Percentiles rank a stretch among this genome's conserved stretches.
Conservation (phyloP, 2,113 vertebrate species). For the Elaphurus davidianus region DNA sequence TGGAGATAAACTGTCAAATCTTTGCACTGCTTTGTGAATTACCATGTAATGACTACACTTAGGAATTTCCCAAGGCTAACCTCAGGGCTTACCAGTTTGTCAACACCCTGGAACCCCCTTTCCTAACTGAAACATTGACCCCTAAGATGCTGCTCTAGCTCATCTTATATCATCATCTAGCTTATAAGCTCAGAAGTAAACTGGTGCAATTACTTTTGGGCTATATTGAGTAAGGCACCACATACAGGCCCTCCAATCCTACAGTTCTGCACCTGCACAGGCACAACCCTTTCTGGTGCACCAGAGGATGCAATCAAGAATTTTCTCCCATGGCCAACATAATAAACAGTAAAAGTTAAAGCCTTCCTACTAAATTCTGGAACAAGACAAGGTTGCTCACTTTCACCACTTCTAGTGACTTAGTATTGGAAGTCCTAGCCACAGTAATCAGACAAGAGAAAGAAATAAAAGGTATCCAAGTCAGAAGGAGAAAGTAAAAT, state of each 20-base stretch:
- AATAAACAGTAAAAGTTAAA: neutral
- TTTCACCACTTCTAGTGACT: neutral
- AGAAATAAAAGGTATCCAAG: neutral
- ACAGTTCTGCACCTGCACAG: neutral
- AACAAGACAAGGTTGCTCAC: neutral
- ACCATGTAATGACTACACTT: neutral
- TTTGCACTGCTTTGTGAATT: neutral
- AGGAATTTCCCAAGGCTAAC: neutral
- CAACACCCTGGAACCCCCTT: neutral
- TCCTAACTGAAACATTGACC: neutral
- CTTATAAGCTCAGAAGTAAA: neutral
- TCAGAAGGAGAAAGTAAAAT: neutral
- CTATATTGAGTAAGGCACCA: neutral
- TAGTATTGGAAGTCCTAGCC: neutral
- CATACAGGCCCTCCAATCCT: neutral
- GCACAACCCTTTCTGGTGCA: fast-evolving
- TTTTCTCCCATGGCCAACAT: neutral
- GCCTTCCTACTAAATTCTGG: neutral
- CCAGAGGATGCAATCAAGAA: neutral
- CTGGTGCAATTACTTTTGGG: too few species aligned
- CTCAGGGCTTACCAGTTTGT: neutral
- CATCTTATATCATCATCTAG: too few species aligned
- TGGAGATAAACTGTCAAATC: neutral
- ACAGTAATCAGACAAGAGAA: neutral
- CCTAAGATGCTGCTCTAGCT: neutral